These are phyloP conservation scores for Ctenicera cuprea DNA, from an alignment of 2,888 invertebrate species.

Conservation along the genomic window DNA sequence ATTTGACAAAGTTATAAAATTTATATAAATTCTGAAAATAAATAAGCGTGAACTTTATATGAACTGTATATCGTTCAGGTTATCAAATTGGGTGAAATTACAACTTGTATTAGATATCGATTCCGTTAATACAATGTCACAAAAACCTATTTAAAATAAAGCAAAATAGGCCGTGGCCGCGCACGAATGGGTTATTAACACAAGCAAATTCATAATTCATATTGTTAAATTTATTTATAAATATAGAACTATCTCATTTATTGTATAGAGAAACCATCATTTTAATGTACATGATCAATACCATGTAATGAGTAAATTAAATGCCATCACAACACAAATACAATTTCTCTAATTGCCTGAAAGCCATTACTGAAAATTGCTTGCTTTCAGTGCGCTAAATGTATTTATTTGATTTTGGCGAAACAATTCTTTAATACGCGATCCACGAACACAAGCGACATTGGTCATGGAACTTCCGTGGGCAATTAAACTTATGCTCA, in stretches of 20 bases:
- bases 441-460: neutral
- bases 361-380: constrained; percentile 28
- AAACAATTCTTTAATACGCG: constrained; percentile 20
- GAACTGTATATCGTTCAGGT: no score
- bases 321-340: constrained; percentile 6
- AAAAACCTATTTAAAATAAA: neutral
- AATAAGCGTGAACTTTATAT: no score
- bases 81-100: no score
- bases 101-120: no score
- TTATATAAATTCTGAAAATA: no score
- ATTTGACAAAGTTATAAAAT: no score
- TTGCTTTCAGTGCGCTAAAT: constrained; percentile 25
- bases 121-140: no score
- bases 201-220: neutral
- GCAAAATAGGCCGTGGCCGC: neutral
- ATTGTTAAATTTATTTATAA: neutral
- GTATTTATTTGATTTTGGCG: constrained; percentile 20
- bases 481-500: neutral
- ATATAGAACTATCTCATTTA: neutral
- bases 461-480: neutral
- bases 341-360: constrained; percentile 25
- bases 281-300: constrained; percentile 8
- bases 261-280: constrained; percentile 14
- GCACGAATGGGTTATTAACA: neutral
- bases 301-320: constrained; percentile 20